Base-by-base conservation (phyloP, 1,140 invertebrate species). In the Acromyrmex heyeri region DNA sequence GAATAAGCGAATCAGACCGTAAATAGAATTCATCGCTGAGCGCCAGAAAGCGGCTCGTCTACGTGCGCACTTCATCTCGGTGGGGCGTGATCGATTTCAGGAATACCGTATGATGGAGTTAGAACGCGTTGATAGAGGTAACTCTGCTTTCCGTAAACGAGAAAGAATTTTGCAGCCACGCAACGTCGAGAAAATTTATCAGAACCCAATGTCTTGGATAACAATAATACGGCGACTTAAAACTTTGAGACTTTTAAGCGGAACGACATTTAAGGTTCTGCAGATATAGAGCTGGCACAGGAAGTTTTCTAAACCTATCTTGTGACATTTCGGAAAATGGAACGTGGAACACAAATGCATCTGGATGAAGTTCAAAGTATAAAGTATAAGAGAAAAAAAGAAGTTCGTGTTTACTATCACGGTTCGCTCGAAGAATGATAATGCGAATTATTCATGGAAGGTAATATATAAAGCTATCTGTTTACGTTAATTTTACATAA, bases 1-100 rank as follows among this genome's bases (percentile, higher is more conserved):
- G 79, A 83, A 83, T 83, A 61, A 83, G 55, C 69, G 79, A 83
- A 83, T 83, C 79, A 83, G 79, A 73, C 55, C 69, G 69, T 83
- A 83, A 83, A 83, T 83, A 61, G 55, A 83, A 83, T 83, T 75
- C 69, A 50, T 75, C 44, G 69, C 5, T 38, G 55, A 50, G 67
- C 24, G 24, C 10, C 50, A 48, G 21, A 34, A 61, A 27, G 24
- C 55, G 53, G 21, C n/a, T 53, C 62, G 77, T 79, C 65, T 34
- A 72, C 67, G 79, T 30, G 53, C n/a, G 79, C 75, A 24, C 48
- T 21, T 30, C 65, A n/a, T 38, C 65, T 44, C 64, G 21, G 30
- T 10, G 34, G 12, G 12, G 27, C 12, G 24, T 55, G 67, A 82
- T 82, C 79, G 79, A 82, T 82, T 61, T 83, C 27, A 59, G 38